Evolutionary conservation across 1,140 invertebrate species (phyloP).

Genomic region (Sogatella furcifera): DNA sequence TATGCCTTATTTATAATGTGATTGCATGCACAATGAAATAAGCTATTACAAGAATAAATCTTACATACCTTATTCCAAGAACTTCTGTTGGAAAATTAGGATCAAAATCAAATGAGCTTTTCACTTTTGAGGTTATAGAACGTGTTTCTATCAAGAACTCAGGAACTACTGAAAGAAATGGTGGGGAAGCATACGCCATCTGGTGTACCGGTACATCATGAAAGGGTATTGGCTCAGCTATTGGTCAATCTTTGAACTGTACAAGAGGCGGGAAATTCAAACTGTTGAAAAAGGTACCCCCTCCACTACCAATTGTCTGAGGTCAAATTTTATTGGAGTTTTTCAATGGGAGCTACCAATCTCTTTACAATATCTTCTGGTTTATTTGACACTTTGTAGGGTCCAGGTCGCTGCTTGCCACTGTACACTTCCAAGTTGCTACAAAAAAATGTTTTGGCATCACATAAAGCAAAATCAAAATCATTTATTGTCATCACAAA

Average conservation of each 20-base stretch:
- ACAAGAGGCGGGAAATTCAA: neutral
- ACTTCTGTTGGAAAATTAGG: neutral
- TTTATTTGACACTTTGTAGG: conserved; percentile 25
- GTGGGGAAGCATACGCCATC: neutral
- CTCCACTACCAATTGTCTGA: conserved; percentile 32
- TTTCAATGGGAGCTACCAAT: conserved; percentile 19
- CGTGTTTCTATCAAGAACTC: neutral
- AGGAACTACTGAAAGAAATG: neutral
- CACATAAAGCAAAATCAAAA: conserved; percentile 18
- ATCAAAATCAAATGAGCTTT: neutral
- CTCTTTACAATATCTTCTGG: conserved; percentile 23
- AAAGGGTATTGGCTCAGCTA: neutral
- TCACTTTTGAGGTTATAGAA: neutral
- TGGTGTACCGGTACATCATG: neutral
- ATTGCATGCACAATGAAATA: neutral
- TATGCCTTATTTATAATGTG: neutral
- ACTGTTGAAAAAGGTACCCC: neutral
- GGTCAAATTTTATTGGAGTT: conserved; percentile 28
- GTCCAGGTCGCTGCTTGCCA: conserved; percentile 29
- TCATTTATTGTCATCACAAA: too few species aligned
- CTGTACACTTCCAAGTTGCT: conserved; percentile 29
- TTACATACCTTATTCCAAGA: neutral
- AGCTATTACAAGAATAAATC: neutral
- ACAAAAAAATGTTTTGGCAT: conserved; percentile 23
- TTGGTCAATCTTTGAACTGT: neutral